Evolutionary conservation across 2,113 vertebrate genomes (phyloP), one percentile per base, ranked within the genome.

Genomic region (Mola mola): DNA sequence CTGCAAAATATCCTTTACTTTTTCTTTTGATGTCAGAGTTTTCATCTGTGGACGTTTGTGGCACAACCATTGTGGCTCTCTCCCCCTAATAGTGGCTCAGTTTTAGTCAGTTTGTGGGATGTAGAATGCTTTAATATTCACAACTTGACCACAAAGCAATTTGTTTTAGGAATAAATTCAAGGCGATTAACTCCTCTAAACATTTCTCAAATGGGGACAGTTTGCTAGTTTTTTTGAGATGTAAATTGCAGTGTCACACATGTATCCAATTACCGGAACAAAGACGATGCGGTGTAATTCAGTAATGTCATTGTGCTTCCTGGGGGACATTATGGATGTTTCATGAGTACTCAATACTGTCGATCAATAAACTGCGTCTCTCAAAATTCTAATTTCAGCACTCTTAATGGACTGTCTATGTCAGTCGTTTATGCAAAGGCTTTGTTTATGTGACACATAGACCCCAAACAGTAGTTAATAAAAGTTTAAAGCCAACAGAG

Each of bases 1-100:
- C 71, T 80, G 75, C 69, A 80, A 79, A 85, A 83, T 5, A 82
- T 84, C 75, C 48, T 77, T 53, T 56, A 56, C 56, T 69, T 71
- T 64, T 76, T 81, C 50, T 75, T 71, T 63, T 63, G 43, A 62
- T 66, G 65, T 72, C 67, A 75, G 17, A 51, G 63, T 70, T 81
- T 36, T 43, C 24, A 62, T 78, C 42, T 49, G 31, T 7, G 1
- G 55, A 34, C 49, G 43, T 60, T 76, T 70, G 56, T n/a, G 46
- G 56, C 0, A 9, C 38, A 42, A 43, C 51, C 59, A 33, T 75
- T 76, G 66, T 75, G 62, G 11, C 5, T 64, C 40, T 70, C 50
- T 46, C 33, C 4, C 20, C 3, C 29, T 38, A 65, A 72, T 62
- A 56, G 46, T 4, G 49, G 31, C 33, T 69, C 28, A 2, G 13